These are phyloP conservation scores for Strix aluco DNA, from an alignment of 2,113 vertebrate genomes.

Conservation along the genomic window DNA sequence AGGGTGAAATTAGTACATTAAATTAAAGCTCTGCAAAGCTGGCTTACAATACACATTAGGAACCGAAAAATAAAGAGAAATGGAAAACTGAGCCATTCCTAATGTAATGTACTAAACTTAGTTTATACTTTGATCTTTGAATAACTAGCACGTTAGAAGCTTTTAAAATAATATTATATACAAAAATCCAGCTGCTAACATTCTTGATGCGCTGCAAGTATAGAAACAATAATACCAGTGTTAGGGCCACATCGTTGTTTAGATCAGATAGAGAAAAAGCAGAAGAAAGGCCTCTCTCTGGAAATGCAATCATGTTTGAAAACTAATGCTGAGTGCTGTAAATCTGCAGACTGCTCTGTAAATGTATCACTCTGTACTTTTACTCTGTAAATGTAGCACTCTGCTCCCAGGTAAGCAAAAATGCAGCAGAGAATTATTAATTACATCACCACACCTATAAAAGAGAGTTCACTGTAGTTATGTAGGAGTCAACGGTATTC, in stretches of 20 bases:
- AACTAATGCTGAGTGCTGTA: neutral
- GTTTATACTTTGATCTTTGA: neutral
- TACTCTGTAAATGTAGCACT: neutral
- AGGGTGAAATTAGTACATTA: neutral
- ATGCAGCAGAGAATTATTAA: slow-evolving; percentile 68
- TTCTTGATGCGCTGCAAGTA: neutral
- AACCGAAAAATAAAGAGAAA: neutral
- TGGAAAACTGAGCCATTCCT: neutral
- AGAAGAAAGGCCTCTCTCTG: neutral
- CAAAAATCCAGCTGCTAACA: slow-evolving; percentile 4
- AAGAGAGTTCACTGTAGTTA: slow-evolving; percentile 63
- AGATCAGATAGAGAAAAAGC: neutral
- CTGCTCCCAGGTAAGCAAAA: slow-evolving; percentile 58
- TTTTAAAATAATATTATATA: neutral
- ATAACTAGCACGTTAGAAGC: neutral
- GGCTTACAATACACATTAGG: neutral
- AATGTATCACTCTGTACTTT: neutral
- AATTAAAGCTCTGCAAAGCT: neutral
- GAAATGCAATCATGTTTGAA: neutral
- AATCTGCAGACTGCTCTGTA: neutral
- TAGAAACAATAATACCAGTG: neutral
- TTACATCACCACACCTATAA: slow-evolving; percentile 61
- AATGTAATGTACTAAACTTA: neutral
- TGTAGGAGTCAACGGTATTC: slow-evolving; percentile 70
- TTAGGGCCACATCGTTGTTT: neutral